Percentiles rank a stretch among this genome's conserved stretches.
Conservation (phyloP, 2,797 vertebrate species). For the Pseudomugil tenellus region DNA sequence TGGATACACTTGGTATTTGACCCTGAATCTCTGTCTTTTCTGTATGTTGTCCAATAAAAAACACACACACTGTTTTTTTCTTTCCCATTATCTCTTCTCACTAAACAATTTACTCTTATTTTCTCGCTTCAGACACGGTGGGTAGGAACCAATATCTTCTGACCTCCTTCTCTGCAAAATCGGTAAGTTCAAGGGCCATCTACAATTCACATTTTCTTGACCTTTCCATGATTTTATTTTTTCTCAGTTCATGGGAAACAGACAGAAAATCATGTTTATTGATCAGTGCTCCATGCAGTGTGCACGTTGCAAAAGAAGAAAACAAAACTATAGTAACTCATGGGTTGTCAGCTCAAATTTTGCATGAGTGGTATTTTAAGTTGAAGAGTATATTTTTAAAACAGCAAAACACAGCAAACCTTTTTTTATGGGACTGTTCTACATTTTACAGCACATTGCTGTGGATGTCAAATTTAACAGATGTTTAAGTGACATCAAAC, state of each 20-base stretch:
- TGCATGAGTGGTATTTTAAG: too few relatives aligned
- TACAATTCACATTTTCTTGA: slow-evolving; percentile 8
- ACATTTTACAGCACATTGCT: not conserved
- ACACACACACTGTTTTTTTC: too few relatives aligned
- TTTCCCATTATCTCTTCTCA: too few relatives aligned
- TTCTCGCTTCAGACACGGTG: slow-evolving; percentile 64
- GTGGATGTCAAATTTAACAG: not conserved
- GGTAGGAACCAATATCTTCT: slow-evolving; percentile 29
- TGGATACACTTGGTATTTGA: not conserved
- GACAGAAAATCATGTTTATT: too few relatives aligned
- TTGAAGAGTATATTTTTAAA: too few relatives aligned
- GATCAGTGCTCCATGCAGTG: not conserved
- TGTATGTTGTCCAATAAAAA: too few relatives aligned
- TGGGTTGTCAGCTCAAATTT: not conserved
- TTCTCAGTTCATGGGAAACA: slow-evolving; percentile 1
- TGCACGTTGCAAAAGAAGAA: too few relatives aligned
- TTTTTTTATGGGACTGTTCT: not conserved
- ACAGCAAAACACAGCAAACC: too few relatives aligned
- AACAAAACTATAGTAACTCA: slow-evolving; percentile 1
- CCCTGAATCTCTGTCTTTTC: not conserved
- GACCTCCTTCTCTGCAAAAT: slow-evolving; percentile 27
- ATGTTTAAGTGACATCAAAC: not conserved
- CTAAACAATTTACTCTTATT: slow-evolving; percentile 39
- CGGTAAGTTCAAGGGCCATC: slow-evolving; percentile 67
- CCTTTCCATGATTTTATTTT: slow-evolving; percentile 12